phyloP scores from a whole-genome alignment of 2,113 vertebrate genomes.

The Cheirogaleus medius region DNA sequence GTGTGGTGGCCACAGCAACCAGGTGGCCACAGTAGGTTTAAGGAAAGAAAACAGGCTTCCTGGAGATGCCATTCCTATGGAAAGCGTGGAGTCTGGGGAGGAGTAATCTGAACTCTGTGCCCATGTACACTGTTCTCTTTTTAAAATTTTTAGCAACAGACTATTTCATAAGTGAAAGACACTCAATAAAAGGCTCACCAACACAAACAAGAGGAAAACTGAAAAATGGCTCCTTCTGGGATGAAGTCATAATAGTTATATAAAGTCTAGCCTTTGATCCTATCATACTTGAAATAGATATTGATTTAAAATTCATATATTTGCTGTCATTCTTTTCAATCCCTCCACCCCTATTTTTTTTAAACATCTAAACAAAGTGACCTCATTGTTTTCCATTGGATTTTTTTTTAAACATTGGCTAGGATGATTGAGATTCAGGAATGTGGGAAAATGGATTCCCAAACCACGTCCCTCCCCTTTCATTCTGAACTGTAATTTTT shows the following conservation, averaged over 20 bases:
- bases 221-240: constrained; percentile 58
- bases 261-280: constrained; percentile 38
- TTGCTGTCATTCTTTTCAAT: constrained; percentile 67
- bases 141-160: constrained; percentile 33
- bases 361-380: constrained; percentile 85
- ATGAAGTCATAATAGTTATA: constrained; percentile 63
- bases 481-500: constrained; percentile 90
- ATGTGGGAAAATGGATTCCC: constrained; percentile 89
- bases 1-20: background rate
- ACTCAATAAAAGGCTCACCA: constrained; percentile 66
- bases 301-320: constrained; percentile 76
- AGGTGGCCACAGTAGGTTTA: background rate
- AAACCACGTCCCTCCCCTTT: constrained; percentile 87
- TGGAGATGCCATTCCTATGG: background rate
- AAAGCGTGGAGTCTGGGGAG: background rate
- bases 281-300: constrained; percentile 70
- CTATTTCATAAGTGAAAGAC: constrained; percentile 56
- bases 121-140: background rate
- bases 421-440: constrained; percentile 89
- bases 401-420: constrained; percentile 86
- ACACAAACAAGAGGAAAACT: constrained; percentile 69
- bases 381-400: constrained; percentile 89
- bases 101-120: background rate
- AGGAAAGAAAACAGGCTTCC: background rate
- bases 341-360: constrained; percentile 31